These are phyloP conservation scores for Orchesella flavescens DNA, from an alignment of 2,888 invertebrate genomes.

Conservation along the genomic window DNA sequence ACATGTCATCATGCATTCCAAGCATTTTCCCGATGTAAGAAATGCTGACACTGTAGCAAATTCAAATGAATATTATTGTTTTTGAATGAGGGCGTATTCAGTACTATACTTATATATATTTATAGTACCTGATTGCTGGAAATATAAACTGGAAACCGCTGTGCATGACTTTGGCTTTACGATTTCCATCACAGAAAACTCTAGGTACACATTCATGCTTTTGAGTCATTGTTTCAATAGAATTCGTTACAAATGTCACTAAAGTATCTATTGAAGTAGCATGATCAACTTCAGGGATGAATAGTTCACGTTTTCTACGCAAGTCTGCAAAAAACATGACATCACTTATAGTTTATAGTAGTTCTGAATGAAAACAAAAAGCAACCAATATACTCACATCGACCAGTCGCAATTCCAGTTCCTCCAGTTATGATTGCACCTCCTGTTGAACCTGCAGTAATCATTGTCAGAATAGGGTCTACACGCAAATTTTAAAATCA, in stretches of 20 bases:
- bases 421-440: conserved; percentile 50
- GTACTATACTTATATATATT: too few relatives aligned
- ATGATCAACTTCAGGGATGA: conserved; percentile 61
- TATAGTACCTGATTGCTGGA: conserved; percentile 60
- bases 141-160: conserved; percentile 66
- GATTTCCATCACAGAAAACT: conserved; percentile 69
- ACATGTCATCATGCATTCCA: conserved; percentile 63
- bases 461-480: conserved; percentile 50
- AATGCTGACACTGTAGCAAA: conserved; percentile 60
- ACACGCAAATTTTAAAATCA: background rate
- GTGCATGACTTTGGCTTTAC: conserved; percentile 63
- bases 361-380: too few relatives aligned
- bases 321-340: conserved; percentile 6
- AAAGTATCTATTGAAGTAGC: conserved; percentile 53
- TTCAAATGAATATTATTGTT: background rate
- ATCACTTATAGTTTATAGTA: too few relatives aligned
- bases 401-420: conserved; percentile 11
- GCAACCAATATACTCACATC: background rate
- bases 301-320: conserved; percentile 22
- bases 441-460: conserved; percentile 35
- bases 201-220: conserved; percentile 68
- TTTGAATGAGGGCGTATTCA: background rate
- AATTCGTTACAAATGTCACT: conserved; percentile 61
- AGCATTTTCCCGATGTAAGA: conserved; percentile 65
- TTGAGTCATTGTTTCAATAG: conserved; percentile 67